These are phyloP conservation scores for Magallana nippona DNA, from an alignment of 2,888 invertebrate genomes.

Conservation along the genomic window DNA sequence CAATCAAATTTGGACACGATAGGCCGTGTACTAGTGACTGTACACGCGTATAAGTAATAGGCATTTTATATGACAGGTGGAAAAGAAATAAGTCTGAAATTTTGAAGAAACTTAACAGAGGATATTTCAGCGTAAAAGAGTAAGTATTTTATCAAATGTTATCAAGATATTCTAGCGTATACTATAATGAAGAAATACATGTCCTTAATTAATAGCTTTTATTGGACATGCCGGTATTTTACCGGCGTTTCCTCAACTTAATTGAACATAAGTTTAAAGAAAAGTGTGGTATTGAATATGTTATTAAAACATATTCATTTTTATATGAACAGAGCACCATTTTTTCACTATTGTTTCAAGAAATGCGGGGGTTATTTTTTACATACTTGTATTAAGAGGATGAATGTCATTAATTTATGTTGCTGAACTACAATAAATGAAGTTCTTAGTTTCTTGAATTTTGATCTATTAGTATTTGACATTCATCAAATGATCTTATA, in stretches of 20 bases:
- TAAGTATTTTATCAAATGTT: not conserved
- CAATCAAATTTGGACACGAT: conserved; percentile 42
- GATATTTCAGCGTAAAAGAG: not conserved
- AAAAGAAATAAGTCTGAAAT: conserved; percentile 20
- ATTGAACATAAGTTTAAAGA: not conserved
- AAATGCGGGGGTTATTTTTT: no score
- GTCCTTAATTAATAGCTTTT: no score
- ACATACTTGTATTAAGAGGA: no score
- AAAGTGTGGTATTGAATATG: not conserved
- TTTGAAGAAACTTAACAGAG: not conserved
- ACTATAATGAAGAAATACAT: no score
- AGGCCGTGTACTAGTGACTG: not conserved
- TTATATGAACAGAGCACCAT: no score
- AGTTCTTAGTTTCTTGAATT: no score
- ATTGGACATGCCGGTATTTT: conserved; percentile 4
- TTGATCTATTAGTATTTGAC: no score
- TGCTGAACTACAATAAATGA: no score
- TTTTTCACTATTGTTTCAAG: no score
- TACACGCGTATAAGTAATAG: conserved; percentile 32
- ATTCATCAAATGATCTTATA: no score
- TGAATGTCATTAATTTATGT: no score
- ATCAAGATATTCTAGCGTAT: no score
- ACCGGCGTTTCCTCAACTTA: conserved; percentile 10
- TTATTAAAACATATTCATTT: not conserved
- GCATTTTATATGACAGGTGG: not conserved